Evolutionary conservation across 2,113 vertebrate genomes (phyloP).

Genomic region (Papio anubis): DNA sequence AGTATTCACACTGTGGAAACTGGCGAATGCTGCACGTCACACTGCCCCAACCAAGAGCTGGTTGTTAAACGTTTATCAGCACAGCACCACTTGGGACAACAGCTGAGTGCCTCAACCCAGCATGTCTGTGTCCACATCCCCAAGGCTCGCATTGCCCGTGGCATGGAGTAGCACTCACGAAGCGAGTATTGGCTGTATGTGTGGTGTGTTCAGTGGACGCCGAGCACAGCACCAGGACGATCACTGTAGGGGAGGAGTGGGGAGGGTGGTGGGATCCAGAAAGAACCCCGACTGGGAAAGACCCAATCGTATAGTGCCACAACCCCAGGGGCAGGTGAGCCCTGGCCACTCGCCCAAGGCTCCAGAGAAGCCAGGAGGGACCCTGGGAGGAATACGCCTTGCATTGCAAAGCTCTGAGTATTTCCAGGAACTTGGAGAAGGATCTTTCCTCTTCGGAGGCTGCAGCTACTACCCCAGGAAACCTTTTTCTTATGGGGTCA

Average conservation of each 20-base stretch:
- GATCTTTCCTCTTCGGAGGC: not conserved
- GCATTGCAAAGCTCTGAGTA: not conserved
- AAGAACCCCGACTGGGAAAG: no score
- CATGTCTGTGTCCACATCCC: not conserved
- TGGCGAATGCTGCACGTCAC: not conserved
- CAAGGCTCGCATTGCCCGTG: not conserved
- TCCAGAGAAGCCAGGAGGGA: not conserved
- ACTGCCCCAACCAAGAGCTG: not conserved
- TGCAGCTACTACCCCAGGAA: not conserved
- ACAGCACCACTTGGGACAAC: not conserved
- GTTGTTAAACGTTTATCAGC: not conserved
- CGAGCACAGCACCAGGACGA: not conserved
- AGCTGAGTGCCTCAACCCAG: not conserved
- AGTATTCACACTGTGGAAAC: not conserved
- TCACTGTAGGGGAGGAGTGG: not conserved
- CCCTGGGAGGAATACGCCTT: not conserved
- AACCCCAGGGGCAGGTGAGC: not conserved
- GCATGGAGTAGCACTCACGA: accelerated
- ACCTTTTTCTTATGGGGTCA: not conserved
- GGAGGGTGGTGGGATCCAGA: not conserved
- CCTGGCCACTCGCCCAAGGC: not conserved
- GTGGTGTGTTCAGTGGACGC: not conserved
- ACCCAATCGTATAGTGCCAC: not conserved
- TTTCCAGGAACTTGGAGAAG: not conserved
- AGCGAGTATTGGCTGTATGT: accelerated